Percentiles rank a stretch among this genome's conserved stretches.
These are phyloP conservation scores for Leucopternis melanops DNA, from an alignment of 2,113 vertebrate species.

Conservation along the genomic window DNA sequence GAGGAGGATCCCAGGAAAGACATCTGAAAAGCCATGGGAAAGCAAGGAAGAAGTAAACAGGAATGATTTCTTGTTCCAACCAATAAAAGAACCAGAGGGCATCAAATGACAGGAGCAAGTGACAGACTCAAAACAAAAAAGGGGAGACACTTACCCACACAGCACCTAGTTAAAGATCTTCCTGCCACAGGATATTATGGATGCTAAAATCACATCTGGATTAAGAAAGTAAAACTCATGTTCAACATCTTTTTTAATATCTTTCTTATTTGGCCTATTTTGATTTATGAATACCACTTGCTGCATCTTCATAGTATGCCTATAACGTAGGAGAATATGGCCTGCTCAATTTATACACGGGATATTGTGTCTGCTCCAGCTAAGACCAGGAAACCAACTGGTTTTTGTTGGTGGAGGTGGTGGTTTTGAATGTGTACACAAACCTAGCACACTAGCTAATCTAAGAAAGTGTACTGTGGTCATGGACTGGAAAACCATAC, in stretches of 20 bases:
- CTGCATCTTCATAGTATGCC: background rate
- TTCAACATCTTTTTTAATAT: background rate
- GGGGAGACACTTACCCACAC: background rate
- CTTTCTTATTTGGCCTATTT: background rate
- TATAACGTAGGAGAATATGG: background rate
- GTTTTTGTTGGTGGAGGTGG: background rate
- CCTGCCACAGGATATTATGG: background rate
- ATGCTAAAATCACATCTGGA: background rate
- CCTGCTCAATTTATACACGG: rapidly evolving
- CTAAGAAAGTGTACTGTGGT: background rate
- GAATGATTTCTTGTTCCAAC: background rate
- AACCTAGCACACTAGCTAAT: background rate
- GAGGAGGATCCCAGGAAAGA: background rate
- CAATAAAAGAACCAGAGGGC: background rate
- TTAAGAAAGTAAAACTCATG: background rate
- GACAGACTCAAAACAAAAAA: background rate
- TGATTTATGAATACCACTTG: background rate
- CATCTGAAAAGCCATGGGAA: background rate
- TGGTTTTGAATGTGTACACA: background rate
- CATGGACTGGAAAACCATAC: background rate
- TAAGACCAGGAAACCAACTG: background rate
- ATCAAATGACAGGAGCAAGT: background rate
- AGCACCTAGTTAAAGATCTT: background rate
- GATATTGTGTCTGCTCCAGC: background rate
- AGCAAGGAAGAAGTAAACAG: background rate